phyloP scores from a whole-genome alignment of 2,888 invertebrate species.

The Acanthopleura granulata region DNA sequence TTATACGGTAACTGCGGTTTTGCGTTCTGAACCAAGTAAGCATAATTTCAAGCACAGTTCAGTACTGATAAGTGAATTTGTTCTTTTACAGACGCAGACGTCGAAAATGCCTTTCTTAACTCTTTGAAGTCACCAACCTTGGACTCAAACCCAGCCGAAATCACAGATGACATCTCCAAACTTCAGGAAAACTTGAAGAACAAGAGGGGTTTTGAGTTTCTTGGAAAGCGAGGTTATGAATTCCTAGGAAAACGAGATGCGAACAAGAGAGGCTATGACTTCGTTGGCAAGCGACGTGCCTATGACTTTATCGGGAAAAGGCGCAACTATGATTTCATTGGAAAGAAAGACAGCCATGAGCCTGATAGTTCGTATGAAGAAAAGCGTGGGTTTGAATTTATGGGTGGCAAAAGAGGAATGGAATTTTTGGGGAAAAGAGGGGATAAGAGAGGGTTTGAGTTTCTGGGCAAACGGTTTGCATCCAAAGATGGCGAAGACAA shows the following conservation, averaged over 20 bases:
- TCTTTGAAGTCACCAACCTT: background rate
- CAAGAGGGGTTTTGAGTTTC: conserved; percentile 18
- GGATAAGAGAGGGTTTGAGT: conserved; percentile 38
- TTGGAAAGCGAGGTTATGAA: conserved; percentile 16
- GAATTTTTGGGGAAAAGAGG: conserved; percentile 30
- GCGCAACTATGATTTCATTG: background rate
- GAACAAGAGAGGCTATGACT: background rate
- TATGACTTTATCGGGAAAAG: conserved; percentile 13
- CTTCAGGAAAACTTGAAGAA: background rate
- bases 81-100: background rate
- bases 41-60: too few relatives aligned
- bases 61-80: too few relatives aligned
- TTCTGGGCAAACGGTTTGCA: conserved; percentile 34
- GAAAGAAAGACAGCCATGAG: background rate
- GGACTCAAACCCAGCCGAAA: background rate
- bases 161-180: background rate
- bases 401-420: conserved; percentile 22
- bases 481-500: background rate
- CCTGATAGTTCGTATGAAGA: background rate
- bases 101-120: conserved; percentile 2
- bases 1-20: too few relatives aligned
- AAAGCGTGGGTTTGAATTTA: conserved; percentile 18
- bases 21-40: too few relatives aligned
- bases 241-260: conserved; percentile 18
- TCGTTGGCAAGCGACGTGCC: conserved; percentile 9